phyloP scores from a whole-genome alignment of 2,888 invertebrate species.

The Lepidonotus clava region DNA sequence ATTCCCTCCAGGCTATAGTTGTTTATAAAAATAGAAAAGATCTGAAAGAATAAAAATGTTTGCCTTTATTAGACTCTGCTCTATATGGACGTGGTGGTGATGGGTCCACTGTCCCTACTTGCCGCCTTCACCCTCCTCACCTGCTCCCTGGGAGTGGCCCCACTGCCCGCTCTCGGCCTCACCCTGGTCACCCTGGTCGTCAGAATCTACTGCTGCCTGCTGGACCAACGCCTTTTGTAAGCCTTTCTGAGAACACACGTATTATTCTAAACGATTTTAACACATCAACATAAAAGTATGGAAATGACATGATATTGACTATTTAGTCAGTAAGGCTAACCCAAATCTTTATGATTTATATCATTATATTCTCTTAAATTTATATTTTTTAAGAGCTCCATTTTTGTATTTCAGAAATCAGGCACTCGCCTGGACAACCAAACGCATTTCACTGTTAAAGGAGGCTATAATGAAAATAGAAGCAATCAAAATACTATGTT shows the following conservation, averaged over 20 bases:
- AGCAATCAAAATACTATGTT: slow-evolving; percentile 16
- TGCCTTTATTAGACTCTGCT: too few relatives aligned
- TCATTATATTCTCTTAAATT: too few relatives aligned
- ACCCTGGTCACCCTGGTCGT: neutral
- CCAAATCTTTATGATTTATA: too few relatives aligned
- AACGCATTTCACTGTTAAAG: neutral
- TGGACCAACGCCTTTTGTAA: neutral
- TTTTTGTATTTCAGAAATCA: neutral
- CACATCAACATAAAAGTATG: too few relatives aligned
- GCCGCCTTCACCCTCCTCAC: neutral
- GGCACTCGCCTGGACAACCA: neutral
- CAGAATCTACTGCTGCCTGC: neutral
- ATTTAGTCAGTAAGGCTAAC: too few relatives aligned
- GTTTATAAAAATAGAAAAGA: too few relatives aligned
- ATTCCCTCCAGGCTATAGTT: too few relatives aligned
- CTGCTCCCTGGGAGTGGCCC: neutral
- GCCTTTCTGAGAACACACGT: too few relatives aligned
- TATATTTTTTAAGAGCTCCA: too few relatives aligned
- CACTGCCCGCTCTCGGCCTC: neutral
- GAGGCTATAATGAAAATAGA: neutral
- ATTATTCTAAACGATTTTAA: too few relatives aligned
- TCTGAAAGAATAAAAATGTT: too few relatives aligned
- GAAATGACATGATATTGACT: too few relatives aligned
- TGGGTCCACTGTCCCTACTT: neutral
- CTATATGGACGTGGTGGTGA: neutral